These are phyloP conservation scores for Megamerina dolium DNA, from an alignment of 2,888 invertebrate genomes.

Conservation along the genomic window DNA sequence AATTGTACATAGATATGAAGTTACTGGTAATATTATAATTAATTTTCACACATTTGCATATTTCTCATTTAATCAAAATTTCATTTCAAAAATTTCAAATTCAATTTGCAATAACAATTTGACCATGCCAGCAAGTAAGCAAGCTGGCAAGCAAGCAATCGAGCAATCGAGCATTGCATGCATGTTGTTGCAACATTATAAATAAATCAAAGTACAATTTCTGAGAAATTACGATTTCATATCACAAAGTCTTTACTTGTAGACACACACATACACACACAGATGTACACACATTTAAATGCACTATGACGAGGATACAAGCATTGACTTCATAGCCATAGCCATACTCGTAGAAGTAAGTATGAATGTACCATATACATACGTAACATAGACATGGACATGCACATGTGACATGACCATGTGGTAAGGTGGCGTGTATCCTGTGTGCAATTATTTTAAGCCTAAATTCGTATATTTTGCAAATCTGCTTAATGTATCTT, in stretches of 20 bases:
- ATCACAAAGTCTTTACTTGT: no score
- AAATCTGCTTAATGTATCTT: slow-evolving; percentile 41
- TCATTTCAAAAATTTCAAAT: slow-evolving; percentile 20
- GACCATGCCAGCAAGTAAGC: no score
- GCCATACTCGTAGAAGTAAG: no score
- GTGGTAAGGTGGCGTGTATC: slow-evolving; percentile 27
- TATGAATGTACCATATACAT: slow-evolving; percentile 1
- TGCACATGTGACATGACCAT: slow-evolving; percentile 1
- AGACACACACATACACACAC: no score
- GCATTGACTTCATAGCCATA: no score
- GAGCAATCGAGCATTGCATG: slow-evolving; percentile 22
- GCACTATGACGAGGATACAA: no score
- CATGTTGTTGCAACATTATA: slow-evolving; percentile 45
- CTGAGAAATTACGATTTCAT: slow-evolving; percentile 44
- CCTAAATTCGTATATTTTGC: slow-evolving; percentile 41
- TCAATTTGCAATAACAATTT: slow-evolving; percentile 13
- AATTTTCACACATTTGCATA: slow-evolving; percentile 22
- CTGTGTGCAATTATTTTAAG: slow-evolving; percentile 28
- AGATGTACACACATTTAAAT: no score
- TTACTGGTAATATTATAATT: no score
- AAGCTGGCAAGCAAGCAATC: no score
- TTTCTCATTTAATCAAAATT: slow-evolving; percentile 43
- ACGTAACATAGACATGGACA: slow-evolving; percentile 1
- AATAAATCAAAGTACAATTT: slow-evolving; percentile 44
- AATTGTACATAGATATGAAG: no score